A percentile compares a stretch with the other conserved stretches of the same genome.
Evolutionary conservation across 2,113 vertebrate genomes (phyloP).

Genomic region (Sebastes fasciatus): DNA sequence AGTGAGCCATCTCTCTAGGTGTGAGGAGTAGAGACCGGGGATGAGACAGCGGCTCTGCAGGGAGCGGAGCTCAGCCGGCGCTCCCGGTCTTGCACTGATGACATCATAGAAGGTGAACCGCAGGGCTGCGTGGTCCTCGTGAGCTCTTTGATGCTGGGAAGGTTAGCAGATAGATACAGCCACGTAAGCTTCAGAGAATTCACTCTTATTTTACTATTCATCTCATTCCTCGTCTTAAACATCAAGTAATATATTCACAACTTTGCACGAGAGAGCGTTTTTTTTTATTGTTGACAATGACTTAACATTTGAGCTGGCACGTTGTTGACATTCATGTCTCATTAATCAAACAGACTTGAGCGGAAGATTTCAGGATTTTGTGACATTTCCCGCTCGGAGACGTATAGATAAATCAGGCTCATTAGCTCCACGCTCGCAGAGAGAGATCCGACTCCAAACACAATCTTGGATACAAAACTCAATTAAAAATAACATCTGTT

Average conservation of each 20-base stretch:
- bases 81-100: conserved; percentile 89
- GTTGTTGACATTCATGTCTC: conserved; percentile 45
- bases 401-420: conserved; percentile 26
- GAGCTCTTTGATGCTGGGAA: conserved; percentile 92
- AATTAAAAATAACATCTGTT: neutral
- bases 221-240: neutral
- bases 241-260: neutral
- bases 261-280: neutral
- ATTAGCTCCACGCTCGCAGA: conserved; percentile 17
- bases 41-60: conserved; percentile 93
- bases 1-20: conserved; percentile 94
- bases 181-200: conserved; percentile 23
- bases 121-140: conserved; percentile 91
- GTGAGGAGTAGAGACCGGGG: conserved; percentile 92
- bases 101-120: conserved; percentile 96
- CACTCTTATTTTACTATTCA: neutral
- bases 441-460: neutral
- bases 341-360: conserved; percentile 40
- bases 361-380: conserved; percentile 2
- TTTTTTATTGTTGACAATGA: conserved; percentile 13
- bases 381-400: conserved; percentile 25
- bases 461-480: conserved; percentile 27
- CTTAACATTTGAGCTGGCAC: conserved; percentile 26
- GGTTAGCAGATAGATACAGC: conserved; percentile 18
- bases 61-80: conserved; percentile 88